phyloP scores from a whole-genome alignment of 1,140 invertebrate genomes.

The Neodiprion virginianus region DNA sequence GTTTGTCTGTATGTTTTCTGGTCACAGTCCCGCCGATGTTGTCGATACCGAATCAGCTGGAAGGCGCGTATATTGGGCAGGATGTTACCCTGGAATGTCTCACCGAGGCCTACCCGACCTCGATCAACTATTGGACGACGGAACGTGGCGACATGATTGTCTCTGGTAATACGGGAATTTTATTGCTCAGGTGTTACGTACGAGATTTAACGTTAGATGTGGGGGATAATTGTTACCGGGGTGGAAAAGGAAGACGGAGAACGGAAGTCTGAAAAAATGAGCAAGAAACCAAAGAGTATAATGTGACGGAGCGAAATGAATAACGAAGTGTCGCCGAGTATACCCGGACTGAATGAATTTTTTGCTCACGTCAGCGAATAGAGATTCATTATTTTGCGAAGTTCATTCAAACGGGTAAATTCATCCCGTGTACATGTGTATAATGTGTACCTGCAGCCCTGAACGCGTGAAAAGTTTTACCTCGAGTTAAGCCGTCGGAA shows the following conservation, averaged over 20 bases:
- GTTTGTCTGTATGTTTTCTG: conserved; percentile 11
- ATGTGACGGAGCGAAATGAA: no score
- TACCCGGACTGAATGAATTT: not conserved
- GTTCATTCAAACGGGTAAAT: not conserved
- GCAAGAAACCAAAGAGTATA: no score
- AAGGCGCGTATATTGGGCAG: conserved; percentile 82
- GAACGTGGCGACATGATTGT: conserved; percentile 87
- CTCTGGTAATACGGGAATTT: conserved; percentile 73
- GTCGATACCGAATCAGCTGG: conserved; percentile 85
- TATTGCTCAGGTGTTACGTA: not conserved
- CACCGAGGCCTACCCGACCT: conserved; percentile 87
- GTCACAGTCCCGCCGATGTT: conserved; percentile 85
- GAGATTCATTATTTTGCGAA: not conserved
- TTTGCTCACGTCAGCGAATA: not conserved
- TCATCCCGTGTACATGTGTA: not conserved
- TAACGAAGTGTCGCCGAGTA: no score
- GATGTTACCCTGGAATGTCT: conserved; percentile 85
- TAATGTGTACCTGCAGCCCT: not conserved
- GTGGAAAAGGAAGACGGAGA: no score
- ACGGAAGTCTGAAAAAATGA: no score
- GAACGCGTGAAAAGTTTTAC: not conserved
- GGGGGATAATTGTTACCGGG: no score
- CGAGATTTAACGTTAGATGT: no score
- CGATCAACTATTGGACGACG: conserved; percentile 89
- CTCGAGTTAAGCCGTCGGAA: not conserved